Evolutionary conservation across 1,140 invertebrate species (phyloP), one percentile per base, ranked within the genome.

Genomic region (Pseudomyrmex cubaensis): DNA sequence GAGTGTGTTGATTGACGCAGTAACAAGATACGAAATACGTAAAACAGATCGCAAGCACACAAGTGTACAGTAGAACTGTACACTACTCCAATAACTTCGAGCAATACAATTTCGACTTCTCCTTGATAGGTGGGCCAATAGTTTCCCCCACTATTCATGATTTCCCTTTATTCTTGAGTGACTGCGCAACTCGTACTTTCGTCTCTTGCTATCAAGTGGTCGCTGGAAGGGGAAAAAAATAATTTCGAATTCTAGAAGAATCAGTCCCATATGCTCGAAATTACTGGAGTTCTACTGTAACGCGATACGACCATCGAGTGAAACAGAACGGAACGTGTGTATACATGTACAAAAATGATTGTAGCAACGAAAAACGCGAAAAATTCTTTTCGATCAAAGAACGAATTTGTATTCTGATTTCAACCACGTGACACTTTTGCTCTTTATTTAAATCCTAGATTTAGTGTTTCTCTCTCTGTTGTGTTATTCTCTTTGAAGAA

Each of bases 231-330:
- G 20, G 20, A 20, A 20, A 0, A 20, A 20, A 20, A 20, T 20
- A 20, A 20, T 20, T 20, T 20, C 20, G 20, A 20, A 20, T 20
- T 20, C 20, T 20, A 20, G 20, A 20, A 20, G 20, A 20, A 20
- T 20, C 20, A 20, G 20, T 20, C 20, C 20, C 20, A 20, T 20
- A 0, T 20, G 20, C 20, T 20, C 20, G 20, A 20, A 20, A 20
- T 20, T 20, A 20, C 20, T 20, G 20, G 0, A 20, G 20, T 20
- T 20, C 20, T 20, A 20, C 20, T 20, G 50, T 77, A 77, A 77
- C 75, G 62, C 67, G 63, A 67, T 22, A 77, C 62, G 35, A 56
- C 9, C 75, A 77, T 77, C 63, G 63, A 77, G 75, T 77, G 75
- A 63, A 77, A 77, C 75, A 67, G 63, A 69, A 63, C 75, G 63